These are phyloP conservation scores for Aphelinus certus DNA, from an alignment of 1,140 invertebrate species.

Conservation along the genomic window DNA sequence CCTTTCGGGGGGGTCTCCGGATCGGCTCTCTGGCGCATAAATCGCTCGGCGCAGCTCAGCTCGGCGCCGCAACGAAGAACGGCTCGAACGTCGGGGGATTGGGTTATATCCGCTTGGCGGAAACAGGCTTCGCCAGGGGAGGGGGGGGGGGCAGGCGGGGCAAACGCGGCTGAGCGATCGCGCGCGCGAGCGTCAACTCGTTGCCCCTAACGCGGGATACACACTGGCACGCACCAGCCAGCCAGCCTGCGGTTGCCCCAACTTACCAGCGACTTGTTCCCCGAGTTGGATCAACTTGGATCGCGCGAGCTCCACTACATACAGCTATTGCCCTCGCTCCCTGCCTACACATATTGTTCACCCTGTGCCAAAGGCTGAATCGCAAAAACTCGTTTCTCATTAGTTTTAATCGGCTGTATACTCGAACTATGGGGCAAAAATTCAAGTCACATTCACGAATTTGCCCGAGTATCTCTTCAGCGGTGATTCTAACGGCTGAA, in stretches of 20 bases:
- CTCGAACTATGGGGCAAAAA: no score
- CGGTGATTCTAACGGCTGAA: no score
- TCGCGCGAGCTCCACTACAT: slow-evolving; percentile 21
- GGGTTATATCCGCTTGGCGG: slow-evolving; percentile 52
- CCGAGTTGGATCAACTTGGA: slow-evolving; percentile 52
- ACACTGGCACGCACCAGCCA: slow-evolving; percentile 39
- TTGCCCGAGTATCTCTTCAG: no score
- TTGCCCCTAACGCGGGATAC: neutral
- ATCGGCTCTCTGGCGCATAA: neutral
- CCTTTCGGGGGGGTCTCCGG: neutral
- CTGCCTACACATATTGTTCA: neutral
- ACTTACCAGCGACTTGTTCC: slow-evolving; percentile 51
- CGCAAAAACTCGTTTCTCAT: no score
- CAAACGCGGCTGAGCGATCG: slow-evolving; percentile 3
- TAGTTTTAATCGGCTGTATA: no score
- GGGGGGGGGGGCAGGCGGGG: slow-evolving; percentile 17
- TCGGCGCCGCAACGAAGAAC: slow-evolving; percentile 2
- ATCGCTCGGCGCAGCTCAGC: neutral
- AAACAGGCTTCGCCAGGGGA: slow-evolving; percentile 43
- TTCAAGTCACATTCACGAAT: no score
- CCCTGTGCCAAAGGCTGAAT: no score
- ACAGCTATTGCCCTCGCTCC: slow-evolving; percentile 1
- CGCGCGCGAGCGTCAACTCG: neutral
- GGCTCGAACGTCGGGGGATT: slow-evolving; percentile 48
- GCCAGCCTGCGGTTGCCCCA: slow-evolving; percentile 44